A percentile compares a stretch with the other conserved stretches of the same genome.
phyloP scores from a whole-genome alignment of 1,140 invertebrate genomes.

The Propsilocerus akamusi region DNA sequence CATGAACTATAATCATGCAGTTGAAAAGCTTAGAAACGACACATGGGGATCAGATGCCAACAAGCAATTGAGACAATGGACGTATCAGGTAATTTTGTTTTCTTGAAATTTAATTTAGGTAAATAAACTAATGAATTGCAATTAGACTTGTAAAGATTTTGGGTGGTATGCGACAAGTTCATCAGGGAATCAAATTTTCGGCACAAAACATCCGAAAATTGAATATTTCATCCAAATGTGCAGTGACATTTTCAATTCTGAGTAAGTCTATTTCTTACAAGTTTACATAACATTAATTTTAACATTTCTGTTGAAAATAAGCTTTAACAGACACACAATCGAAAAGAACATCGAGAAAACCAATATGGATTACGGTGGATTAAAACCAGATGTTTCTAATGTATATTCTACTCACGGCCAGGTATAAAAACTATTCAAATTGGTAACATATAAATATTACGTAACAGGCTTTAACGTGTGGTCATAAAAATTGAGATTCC shows the following conservation, averaged over 20 bases:
- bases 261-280: not conserved
- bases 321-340: conserved; percentile 29
- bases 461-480: too few relatives aligned
- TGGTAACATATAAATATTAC: too few relatives aligned
- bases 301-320: too few relatives aligned
- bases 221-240: not conserved
- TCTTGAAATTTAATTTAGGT: too few relatives aligned
- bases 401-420: conserved; percentile 29
- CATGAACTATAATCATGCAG: not conserved
- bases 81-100: too few relatives aligned
- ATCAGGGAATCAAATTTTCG: not conserved
- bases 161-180: not conserved
- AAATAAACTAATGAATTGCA: too few relatives aligned
- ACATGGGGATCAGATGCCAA: not conserved
- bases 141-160: not conserved
- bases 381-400: conserved; percentile 32
- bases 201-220: not conserved
- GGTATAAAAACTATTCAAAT: too few relatives aligned
- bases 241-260: not conserved
- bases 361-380: conserved; percentile 38
- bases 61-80: not conserved
- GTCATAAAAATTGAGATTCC: too few relatives aligned
- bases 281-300: conserved; percentile 6
- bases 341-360: conserved; percentile 29
- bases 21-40: not conserved